Conservation (phyloP, 1,140 invertebrate genomes). For the Eueides isabella region DNA sequence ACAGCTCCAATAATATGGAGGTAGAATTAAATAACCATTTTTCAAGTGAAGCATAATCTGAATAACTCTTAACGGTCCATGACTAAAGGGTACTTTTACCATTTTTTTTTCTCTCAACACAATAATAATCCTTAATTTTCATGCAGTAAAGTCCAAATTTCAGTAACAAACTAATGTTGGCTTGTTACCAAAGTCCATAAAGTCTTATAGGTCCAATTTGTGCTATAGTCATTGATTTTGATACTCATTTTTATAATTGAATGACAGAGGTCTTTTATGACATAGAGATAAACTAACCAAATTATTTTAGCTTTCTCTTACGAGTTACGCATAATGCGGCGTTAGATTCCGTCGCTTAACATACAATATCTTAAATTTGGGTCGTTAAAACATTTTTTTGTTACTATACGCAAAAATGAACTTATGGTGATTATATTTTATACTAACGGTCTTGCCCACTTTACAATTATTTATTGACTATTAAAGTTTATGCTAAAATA, state of each 20-base stretch:
- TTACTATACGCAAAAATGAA: too few species aligned
- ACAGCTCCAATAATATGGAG: neutral
- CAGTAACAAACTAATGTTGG: neutral
- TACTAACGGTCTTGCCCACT: too few species aligned
- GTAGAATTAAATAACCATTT: slow-evolving; percentile 11
- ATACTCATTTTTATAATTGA: slow-evolving; percentile 28
- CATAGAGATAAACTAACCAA: neutral
- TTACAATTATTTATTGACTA: too few species aligned
- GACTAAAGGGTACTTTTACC: slow-evolving; percentile 13
- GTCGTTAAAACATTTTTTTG: too few species aligned
- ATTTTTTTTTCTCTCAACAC: neutral
- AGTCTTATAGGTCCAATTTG: slow-evolving; percentile 27
- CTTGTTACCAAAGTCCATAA: slow-evolving; percentile 19
- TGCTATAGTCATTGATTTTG: slow-evolving; percentile 29
- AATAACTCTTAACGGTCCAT: slow-evolving; percentile 4
- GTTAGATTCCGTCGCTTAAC: too few species aligned
- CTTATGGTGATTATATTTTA: too few species aligned
- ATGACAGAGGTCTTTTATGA: neutral
- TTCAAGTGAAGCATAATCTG: slow-evolving; percentile 19
- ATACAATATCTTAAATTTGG: too few species aligned
- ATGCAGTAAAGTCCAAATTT: neutral
- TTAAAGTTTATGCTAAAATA: too few species aligned
- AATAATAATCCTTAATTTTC: too few species aligned
- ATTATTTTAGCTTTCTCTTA: too few species aligned
- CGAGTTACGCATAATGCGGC: too few species aligned